Percentiles rank a stretch among this genome's conserved stretches.
Evolutionary conservation across 2,797 vertebrate genomes (phyloP).

Genomic region (Nyctalus aviator): DNA sequence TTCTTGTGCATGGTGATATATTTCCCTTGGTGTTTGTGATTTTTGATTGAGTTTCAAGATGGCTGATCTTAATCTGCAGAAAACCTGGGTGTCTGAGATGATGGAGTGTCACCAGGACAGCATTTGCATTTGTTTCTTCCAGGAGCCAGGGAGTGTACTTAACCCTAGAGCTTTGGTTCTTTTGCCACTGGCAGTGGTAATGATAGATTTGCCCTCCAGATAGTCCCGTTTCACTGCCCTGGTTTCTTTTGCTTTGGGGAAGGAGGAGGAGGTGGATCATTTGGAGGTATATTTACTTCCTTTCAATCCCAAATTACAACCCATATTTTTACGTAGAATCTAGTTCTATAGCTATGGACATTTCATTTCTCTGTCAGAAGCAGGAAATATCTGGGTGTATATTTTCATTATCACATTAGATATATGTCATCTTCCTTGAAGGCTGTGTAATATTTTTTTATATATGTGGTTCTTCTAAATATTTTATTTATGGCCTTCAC

Average conservation of each 20-base stretch:
- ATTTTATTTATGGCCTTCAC: background rate
- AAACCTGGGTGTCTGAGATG: background rate
- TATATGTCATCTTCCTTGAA: background rate
- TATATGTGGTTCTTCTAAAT: slow-evolving; percentile 1
- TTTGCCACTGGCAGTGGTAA: background rate
- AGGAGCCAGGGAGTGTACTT: background rate
- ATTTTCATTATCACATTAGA: background rate
- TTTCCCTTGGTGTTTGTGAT: slow-evolving; percentile 4
- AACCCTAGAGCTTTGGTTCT: background rate
- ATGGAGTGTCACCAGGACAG: background rate
- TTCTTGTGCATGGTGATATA: background rate
- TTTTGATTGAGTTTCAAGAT: slow-evolving; percentile 24
- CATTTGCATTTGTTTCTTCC: background rate
- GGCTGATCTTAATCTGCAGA: background rate
- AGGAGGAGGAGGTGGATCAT: background rate
- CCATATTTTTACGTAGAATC: background rate
- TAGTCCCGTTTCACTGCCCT: background rate
- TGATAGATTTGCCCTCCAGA: background rate
- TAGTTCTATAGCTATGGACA: background rate
- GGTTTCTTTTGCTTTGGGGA: background rate
- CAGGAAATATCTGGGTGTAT: slow-evolving; percentile 27
- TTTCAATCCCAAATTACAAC: background rate
- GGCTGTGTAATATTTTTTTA: background rate
- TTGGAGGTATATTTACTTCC: background rate
- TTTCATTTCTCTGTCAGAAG: slow-evolving; percentile 3